These are phyloP conservation scores for Eriosoma lanigerum DNA, from an alignment of 1,140 invertebrate species.

Conservation along the genomic window DNA sequence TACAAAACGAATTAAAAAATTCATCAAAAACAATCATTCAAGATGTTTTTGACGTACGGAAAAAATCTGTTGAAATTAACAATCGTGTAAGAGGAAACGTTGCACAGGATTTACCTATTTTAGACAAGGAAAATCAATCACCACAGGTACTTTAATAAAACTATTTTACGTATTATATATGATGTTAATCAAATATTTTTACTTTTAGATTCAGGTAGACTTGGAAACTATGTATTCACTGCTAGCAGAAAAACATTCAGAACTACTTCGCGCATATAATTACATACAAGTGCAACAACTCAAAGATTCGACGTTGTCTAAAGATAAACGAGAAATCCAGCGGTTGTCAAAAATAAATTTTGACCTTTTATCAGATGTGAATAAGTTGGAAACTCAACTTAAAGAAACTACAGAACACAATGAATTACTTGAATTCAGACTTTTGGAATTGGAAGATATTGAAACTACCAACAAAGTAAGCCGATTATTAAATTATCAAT, in stretches of 20 bases:
- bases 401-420: conserved; percentile 60
- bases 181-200: background rate
- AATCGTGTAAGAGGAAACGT: background rate
- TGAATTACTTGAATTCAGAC: conserved; percentile 60
- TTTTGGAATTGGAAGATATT: conserved; percentile 59
- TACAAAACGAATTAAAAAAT: conserved; percentile 1
- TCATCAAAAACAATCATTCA: conserved; percentile 9
- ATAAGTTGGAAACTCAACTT: conserved; percentile 57
- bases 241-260: conserved; percentile 55
- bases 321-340: conserved; percentile 52
- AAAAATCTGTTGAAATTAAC: conserved; percentile 5
- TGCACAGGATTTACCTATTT: background rate
- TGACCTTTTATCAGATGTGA: conserved; percentile 52
- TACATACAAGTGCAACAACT: conserved; percentile 45
- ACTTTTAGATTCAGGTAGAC: conserved; percentile 53
- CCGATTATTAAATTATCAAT: no score
- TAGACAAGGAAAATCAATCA: conserved; percentile 28
- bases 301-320: conserved; percentile 51
- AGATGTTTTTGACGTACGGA: conserved; percentile 37
- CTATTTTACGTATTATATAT: background rate
- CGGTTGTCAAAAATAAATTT: conserved; percentile 20
- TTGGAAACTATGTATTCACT: conserved; percentile 55
- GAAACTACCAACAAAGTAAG: conserved; percentile 53
- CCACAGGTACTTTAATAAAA: conserved; percentile 12
- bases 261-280: conserved; percentile 53